Base-by-base conservation (phyloP, 2,113 vertebrate species). In the Neoarius graeffei region DNA sequence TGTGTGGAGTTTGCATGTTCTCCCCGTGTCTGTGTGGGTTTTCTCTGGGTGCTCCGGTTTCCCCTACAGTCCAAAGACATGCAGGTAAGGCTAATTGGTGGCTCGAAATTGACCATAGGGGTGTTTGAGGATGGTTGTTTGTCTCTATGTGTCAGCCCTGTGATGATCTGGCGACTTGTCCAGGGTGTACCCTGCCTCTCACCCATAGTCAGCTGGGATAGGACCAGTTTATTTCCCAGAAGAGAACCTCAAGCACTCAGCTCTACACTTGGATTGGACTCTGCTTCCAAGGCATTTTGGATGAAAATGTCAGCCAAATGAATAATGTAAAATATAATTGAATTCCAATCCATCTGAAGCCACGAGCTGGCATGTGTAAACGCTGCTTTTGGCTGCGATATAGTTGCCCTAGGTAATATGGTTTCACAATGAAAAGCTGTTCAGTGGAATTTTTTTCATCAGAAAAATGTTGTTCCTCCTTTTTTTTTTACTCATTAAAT, bases 321-420 rank as follows among this genome's bases (percentile, higher is more conserved):
- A 81, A 17, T 81, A 59, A 59, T 56, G 2, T 81, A 81, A 81
- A 81, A 30, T 23, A 59, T 89, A 93, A 93, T 92, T 84, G 90
- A 89, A 92, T 90, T 88, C 86, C 90, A 90, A 85, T 88, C 92
- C 88, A 89, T 90, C 89, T 92, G 83, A 85, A 86, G 77, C 62
- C 56, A 35, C 27, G 0, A 20, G 79, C 23, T 81, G 54, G n/a
- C 17, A 0, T 35, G 8, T 23, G 27, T 81, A 42, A 35, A 60
- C 35, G 30, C 54, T 71, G 30, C 10, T 81, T 73, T 86, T 48
- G 86, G 27, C 81, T 8, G 64, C 87, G 64, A 88, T 57, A 19
- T 54, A 67, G 85, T 86, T 66, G 1, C 66, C 82, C 50, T 17
- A 80, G 83, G 85, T 83, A 88, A 88, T 48, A 30, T n/a, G 30